These are phyloP conservation scores for Dryas iulia DNA, from an alignment of 1,140 invertebrate genomes.

Conservation along the genomic window DNA sequence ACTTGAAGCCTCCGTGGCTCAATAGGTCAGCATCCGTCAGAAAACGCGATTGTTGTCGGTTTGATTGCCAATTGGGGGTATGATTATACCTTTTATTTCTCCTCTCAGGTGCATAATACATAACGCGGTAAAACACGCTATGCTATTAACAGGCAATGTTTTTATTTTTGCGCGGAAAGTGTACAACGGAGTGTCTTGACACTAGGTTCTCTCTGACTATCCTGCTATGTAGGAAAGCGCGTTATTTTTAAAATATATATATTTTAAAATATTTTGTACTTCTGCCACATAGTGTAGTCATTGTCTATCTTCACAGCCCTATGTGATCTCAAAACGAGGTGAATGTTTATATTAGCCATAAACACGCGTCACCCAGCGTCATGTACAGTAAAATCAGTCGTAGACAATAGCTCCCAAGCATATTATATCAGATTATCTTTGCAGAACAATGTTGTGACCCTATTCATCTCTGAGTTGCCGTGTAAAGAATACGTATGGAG, in stretches of 20 bases:
- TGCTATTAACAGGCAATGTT: too few species aligned
- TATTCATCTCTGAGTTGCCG: background rate
- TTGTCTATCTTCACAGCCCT: background rate
- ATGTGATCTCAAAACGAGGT: background rate
- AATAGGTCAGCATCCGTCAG: too few species aligned
- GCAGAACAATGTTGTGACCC: background rate
- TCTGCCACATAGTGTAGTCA: background rate
- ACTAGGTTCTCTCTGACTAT: too few species aligned
- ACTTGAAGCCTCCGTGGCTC: too few species aligned
- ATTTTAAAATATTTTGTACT: background rate
- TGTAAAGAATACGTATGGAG: background rate
- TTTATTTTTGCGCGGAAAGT: too few species aligned
- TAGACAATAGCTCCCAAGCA: background rate
- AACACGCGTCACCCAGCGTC: background rate
- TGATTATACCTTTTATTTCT: too few species aligned
- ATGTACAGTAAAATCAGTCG: background rate
- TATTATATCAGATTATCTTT: background rate
- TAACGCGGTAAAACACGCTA: too few species aligned
- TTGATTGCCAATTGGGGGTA: too few species aligned
- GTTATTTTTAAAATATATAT: background rate
- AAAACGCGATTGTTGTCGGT: too few species aligned
- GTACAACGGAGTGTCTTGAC: too few species aligned
- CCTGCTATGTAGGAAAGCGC: too few species aligned
- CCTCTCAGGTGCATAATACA: too few species aligned
- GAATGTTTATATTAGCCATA: background rate